A percentile compares a stretch with the other conserved stretches of the same genome.
Evolutionary conservation across 2,113 vertebrate genomes (phyloP).

Genomic region (Labeo catla): DNA sequence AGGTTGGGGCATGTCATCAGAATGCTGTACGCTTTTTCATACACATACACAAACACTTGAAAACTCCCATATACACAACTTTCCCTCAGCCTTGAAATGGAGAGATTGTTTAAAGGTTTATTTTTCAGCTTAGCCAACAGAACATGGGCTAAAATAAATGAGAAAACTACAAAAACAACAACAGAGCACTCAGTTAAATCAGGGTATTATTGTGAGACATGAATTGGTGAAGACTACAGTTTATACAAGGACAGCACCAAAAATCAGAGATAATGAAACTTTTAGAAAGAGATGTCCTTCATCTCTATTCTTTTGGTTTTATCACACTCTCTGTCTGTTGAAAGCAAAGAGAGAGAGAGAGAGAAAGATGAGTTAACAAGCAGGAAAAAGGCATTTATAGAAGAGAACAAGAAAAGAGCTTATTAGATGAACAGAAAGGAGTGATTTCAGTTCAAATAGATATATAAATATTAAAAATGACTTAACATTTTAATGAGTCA

Average conservation of each 20-base stretch:
- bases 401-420: neutral
- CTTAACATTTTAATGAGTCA: neutral
- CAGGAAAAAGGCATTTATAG: neutral
- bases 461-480: neutral
- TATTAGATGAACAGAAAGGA: neutral
- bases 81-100: constrained; percentile 20
- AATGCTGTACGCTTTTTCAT: neutral
- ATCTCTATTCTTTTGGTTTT: neutral
- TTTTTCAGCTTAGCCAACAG: constrained; percentile 10
- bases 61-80: constrained; percentile 5
- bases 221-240: neutral
- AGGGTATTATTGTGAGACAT: neutral
- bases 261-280: neutral
- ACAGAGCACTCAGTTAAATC: constrained; percentile 6
- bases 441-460: neutral
- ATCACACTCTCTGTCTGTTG: neutral
- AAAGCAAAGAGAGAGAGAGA: neutral
- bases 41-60: neutral
- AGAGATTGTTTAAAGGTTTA: neutral
- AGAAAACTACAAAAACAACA: neutral
- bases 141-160: neutral
- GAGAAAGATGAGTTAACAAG: neutral
- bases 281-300: constrained; percentile 1
- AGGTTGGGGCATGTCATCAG: constrained; percentile 9
- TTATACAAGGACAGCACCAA: neutral